Percentiles rank a stretch among this genome's conserved stretches.
These are phyloP conservation scores for Ondatra zibethicus DNA, from an alignment of 2,113 vertebrate species.

Conservation along the genomic window DNA sequence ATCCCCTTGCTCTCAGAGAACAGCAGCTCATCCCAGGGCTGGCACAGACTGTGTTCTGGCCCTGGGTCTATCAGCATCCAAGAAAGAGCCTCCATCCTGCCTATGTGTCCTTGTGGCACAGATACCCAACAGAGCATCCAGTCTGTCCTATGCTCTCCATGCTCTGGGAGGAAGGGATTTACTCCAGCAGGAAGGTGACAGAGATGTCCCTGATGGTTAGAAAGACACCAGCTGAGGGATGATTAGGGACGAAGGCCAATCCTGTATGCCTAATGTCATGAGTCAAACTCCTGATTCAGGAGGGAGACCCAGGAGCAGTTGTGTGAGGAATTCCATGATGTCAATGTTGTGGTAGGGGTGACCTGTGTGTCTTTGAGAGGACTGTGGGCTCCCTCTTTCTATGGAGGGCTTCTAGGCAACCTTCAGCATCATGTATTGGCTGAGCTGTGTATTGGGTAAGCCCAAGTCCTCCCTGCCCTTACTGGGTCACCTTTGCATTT, in stretches of 20 bases:
- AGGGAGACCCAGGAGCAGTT: neutral
- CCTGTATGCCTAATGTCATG: too few relatives aligned
- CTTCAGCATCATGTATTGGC: neutral
- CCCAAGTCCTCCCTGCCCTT: neutral
- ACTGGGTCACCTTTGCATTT: neutral
- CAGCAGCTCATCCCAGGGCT: neutral
- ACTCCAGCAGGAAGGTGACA: neutral
- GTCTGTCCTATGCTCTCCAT: neutral
- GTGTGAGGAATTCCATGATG: neutral
- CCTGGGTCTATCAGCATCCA: neutral
- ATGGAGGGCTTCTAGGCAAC: neutral
- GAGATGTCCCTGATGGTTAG: neutral
- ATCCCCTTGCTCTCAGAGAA: neutral
- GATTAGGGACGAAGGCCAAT: too few relatives aligned
- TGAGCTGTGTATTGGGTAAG: neutral
- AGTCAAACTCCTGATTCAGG: neutral
- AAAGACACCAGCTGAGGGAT: neutral
- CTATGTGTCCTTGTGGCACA: neutral
- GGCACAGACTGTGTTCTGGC: neutral
- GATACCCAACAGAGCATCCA: neutral
- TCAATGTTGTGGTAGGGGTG: neutral
- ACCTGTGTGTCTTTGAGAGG: neutral
- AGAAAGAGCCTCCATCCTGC: neutral
- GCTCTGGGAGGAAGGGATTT: neutral
- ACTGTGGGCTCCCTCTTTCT: neutral